Conservation (phyloP, 2,113 vertebrate species). For the Catharus bicknelli region DNA sequence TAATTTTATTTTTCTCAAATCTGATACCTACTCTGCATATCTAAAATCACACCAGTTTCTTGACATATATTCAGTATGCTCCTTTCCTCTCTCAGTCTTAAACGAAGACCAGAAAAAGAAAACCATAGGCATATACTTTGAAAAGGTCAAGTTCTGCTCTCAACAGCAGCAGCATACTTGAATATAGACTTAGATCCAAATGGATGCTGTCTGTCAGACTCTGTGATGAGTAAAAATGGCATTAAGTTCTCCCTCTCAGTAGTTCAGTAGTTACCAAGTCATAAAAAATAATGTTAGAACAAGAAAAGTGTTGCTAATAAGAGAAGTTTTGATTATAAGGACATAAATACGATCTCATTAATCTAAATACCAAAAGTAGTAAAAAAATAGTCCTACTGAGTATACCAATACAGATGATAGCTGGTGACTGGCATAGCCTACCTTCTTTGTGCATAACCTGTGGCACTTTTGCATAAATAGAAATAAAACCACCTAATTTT, state of each 20-base stretch:
- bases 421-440: neutral
- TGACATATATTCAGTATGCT: neutral
- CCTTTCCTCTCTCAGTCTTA: neutral
- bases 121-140: neutral
- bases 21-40: neutral
- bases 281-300: neutral
- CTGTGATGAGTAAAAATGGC: neutral
- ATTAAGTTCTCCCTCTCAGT: neutral
- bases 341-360: neutral
- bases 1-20: neutral
- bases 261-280: neutral
- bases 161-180: neutral
- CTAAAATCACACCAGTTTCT: neutral
- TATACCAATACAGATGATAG: neutral
- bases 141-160: constrained; percentile 29
- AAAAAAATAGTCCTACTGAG: neutral
- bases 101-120: neutral
- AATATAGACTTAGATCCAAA: neutral
- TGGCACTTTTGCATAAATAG: neutral
- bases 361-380: neutral
- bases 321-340: neutral
- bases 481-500: neutral
- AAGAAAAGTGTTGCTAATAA: neutral
- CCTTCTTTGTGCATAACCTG: neutral
- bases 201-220: neutral